Conservation (phyloP, 2,113 vertebrate species). For the Cichladusa arquata region DNA sequence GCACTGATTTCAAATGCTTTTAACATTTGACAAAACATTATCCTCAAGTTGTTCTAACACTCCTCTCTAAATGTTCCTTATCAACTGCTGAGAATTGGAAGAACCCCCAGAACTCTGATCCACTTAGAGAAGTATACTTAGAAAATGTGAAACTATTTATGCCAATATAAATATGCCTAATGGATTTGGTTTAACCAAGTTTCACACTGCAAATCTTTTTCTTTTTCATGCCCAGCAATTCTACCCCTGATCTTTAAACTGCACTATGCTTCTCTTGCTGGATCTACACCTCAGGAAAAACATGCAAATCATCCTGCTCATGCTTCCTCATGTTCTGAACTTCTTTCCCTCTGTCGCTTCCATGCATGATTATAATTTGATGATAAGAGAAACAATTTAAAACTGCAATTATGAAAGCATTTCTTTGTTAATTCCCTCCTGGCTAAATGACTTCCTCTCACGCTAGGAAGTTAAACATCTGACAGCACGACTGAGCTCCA, state of each 20-base stretch:
- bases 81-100: background rate
- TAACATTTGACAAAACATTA: background rate
- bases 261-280: background rate
- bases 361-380: slow-evolving; percentile 19
- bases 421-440: slow-evolving; percentile 35
- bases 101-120: background rate
- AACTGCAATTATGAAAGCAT: slow-evolving; percentile 36
- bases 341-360: background rate
- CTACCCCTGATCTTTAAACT: background rate
- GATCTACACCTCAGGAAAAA: background rate
- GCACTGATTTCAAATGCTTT: background rate
- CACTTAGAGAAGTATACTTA: background rate
- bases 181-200: background rate
- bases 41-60: background rate
- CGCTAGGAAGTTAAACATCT: slow-evolving; percentile 39
- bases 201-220: background rate
- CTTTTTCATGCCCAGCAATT: background rate
- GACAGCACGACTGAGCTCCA: slow-evolving; percentile 1
- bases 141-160: background rate
- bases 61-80: background rate
- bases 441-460: slow-evolving; percentile 41
- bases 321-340: background rate
- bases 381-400: slow-evolving; percentile 38
- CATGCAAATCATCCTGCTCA: background rate
- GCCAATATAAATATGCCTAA: background rate